Evolutionary conservation across 1,140 invertebrate genomes (phyloP).

Genomic region (Stenopsyche tienmushanensis): DNA sequence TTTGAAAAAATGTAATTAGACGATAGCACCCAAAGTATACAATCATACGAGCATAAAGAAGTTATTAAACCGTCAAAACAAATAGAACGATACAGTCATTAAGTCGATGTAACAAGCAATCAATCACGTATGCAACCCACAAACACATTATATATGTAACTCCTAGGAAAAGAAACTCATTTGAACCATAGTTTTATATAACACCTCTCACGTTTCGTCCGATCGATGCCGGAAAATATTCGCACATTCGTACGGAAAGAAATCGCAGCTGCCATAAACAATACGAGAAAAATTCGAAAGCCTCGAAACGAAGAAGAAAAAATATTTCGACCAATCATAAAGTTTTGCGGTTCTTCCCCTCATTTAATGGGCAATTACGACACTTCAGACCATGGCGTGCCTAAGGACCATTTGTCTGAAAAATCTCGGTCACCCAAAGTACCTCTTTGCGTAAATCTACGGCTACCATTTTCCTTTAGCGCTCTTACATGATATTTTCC

Average conservation of each 20-base stretch:
- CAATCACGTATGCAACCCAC: no score
- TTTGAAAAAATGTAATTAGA: no score
- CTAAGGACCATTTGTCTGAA: not conserved
- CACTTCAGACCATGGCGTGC: not conserved
- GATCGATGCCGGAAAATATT: not conserved
- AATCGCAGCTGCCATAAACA: not conserved
- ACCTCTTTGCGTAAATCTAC: not conserved
- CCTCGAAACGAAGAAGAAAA: not conserved
- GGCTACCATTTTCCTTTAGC: not conserved
- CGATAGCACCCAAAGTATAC: no score
- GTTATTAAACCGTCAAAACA: no score
- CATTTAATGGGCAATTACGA: not conserved
- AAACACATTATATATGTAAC: no score
- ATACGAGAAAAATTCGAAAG: not conserved
- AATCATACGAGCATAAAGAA: no score
- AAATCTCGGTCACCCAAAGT: not conserved
- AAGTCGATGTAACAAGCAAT: no score
- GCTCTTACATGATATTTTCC: constrained; percentile 4
- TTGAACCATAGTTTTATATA: no score
- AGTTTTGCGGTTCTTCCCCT: not conserved
- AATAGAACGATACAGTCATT: no score
- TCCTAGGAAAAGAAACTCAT: no score
- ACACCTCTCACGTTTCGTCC: no score
- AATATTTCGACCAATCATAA: no score
- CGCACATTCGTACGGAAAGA: not conserved